These are phyloP conservation scores for Datnioides undecimradiatus DNA, from an alignment of 2,113 vertebrate genomes.

Conservation along the genomic window DNA sequence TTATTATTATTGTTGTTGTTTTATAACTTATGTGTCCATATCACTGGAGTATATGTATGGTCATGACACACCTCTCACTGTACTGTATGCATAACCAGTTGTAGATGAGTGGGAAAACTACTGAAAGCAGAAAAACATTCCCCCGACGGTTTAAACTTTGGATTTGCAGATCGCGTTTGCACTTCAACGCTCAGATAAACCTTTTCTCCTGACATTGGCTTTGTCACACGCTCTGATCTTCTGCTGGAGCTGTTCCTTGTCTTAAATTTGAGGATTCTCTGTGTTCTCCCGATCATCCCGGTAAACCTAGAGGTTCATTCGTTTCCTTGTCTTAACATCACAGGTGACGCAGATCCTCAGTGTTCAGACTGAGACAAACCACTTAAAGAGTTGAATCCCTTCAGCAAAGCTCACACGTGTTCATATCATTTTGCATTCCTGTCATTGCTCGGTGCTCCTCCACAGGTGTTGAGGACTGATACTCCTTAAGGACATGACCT, in stretches of 20 bases:
- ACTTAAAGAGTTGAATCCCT: neutral
- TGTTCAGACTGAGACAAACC: neutral
- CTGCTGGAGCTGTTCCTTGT: neutral
- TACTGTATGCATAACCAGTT: neutral
- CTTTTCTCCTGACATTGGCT: neutral
- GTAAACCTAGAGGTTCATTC: neutral
- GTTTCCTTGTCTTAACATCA: neutral
- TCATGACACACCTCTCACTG: neutral
- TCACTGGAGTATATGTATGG: constrained; percentile 4
- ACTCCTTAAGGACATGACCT: neutral
- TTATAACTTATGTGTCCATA: neutral
- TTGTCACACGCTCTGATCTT: neutral
- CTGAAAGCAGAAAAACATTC: constrained; percentile 13
- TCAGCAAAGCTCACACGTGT: neutral
- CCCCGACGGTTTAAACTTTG: neutral
- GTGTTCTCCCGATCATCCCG: neutral
- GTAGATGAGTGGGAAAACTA: constrained; percentile 1
- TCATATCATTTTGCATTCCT: neutral
- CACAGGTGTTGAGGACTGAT: neutral
- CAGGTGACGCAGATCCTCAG: neutral
- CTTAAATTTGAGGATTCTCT: neutral
- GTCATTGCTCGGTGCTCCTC: neutral
- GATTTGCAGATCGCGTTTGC: neutral
- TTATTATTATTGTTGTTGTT: neutral
- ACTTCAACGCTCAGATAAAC: neutral